These are phyloP conservation scores for Agapornis canus DNA, from an alignment of 2,797 vertebrate genomes.

Conservation along the genomic window DNA sequence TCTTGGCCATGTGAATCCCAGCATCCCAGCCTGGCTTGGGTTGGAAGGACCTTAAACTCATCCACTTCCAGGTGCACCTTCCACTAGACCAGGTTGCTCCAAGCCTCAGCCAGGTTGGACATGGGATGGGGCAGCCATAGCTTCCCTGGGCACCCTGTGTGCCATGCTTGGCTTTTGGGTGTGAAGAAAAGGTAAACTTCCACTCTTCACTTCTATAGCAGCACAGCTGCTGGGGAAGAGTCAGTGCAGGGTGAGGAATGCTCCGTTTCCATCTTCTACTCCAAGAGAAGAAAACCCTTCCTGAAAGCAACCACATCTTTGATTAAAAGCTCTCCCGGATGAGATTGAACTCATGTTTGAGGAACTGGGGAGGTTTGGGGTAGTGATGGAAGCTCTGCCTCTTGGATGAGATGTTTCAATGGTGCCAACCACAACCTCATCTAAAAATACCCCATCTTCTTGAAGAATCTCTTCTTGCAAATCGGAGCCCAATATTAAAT, in stretches of 20 bases:
- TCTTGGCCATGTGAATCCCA: neutral
- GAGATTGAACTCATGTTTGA: neutral
- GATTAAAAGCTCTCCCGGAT: neutral
- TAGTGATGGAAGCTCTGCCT: neutral
- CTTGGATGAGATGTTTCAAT: neutral
- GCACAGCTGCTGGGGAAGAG: neutral
- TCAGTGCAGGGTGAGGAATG: neutral
- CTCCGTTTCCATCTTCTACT: neutral
- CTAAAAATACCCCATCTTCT: slow-evolving; percentile 7
- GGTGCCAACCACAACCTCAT: slow-evolving; percentile 12
- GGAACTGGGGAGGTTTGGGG: neutral
- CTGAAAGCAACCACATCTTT: neutral
- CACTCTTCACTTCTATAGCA: neutral
- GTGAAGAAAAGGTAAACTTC: neutral
- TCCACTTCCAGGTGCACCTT: neutral
- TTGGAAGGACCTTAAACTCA: neutral
- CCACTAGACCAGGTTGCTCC: neutral
- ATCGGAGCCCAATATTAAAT: neutral
- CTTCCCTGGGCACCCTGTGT: neutral
- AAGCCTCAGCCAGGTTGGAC: neutral
- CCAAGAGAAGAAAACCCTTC: neutral
- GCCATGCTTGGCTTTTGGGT: neutral
- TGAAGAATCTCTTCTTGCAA: neutral
- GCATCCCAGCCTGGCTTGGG: neutral
- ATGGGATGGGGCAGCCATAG: neutral